Evolutionary conservation across 2,888 invertebrate species (phyloP), one percentile per base, ranked within the genome.

Genomic region (Acleris holmiana): DNA sequence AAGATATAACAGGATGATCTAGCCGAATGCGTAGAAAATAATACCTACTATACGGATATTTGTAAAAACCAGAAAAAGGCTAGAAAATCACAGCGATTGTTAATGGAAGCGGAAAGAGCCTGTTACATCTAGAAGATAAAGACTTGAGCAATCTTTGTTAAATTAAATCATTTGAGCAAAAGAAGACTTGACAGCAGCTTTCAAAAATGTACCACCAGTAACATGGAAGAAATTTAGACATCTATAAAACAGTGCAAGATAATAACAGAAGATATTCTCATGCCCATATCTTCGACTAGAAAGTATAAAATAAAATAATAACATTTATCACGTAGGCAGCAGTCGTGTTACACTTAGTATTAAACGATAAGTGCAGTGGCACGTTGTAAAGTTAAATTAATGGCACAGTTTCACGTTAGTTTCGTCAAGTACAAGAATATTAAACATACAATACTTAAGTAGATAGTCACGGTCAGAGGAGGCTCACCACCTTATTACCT

Each of bases 321-420:
- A 44, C 41, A 85, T 82, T 84, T 89, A 90, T 91, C 89, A 91
- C 91, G 87, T 88, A 89, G 83, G 82, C 85, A 89, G 87, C 91
- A 91, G 90, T 92, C 91, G 80, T 85, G 87, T 90, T 90, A 89
- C 78, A 86, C 88, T 86, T 87, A 88, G 83, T 84, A 85, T 82
- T 84, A 85, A 88, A 88, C 79, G 77, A 84, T 81, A 83, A 85
- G 85, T 87, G 87, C 89, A 89, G 90, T 88, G 90, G 90, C 91
- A 91, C 89, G 83, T 85, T 81, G 83, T 88, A 89, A 88, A 89
- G 89, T 90, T 89, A 91, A 85, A 90, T 87, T 86, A 89, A 92
- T 92, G 92, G 92, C 92, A 92, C 92, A 91, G 84, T 90, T 92
- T 92, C 92, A 92, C 92, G 92, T 92, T 91, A 91, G 91, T 90